A percentile compares a stretch with the other conserved stretches of the same genome.
These are phyloP conservation scores for Entelurus aequoreus DNA, from an alignment of 2,113 vertebrate genomes.

Conservation along the genomic window DNA sequence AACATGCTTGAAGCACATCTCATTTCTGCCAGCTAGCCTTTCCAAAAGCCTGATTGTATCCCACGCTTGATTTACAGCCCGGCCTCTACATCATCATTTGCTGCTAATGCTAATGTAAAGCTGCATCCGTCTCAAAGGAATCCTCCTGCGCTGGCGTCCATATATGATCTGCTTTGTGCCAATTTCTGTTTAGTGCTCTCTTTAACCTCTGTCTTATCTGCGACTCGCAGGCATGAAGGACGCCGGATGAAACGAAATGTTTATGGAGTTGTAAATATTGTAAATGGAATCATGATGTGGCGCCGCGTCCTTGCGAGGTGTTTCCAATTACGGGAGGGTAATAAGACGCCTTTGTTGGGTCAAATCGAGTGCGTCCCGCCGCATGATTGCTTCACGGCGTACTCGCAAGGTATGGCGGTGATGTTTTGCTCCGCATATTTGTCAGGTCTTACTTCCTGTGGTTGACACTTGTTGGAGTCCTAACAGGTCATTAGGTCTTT, in stretches of 20 bases:
- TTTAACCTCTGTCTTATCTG: conserved; percentile 66
- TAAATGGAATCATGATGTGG: conserved; percentile 61
- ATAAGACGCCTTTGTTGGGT: conserved; percentile 67
- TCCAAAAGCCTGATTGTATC: conserved; percentile 33
- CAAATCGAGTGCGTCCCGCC: conserved; percentile 35
- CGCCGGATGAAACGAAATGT: conserved; percentile 59
- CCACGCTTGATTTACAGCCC: conserved; percentile 51
- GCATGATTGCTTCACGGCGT: conserved; percentile 42
- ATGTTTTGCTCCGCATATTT: neutral
- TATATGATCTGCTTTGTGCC: conserved; percentile 55
- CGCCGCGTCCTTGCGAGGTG: conserved; percentile 40
- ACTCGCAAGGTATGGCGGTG: conserved; percentile 11
- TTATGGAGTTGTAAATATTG: conserved; percentile 75
- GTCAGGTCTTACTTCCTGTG: conserved; percentile 2
- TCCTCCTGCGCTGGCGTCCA: conserved; percentile 45
- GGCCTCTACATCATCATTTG: conserved; percentile 41
- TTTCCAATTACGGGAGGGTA: conserved; percentile 69
- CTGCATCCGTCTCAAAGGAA: conserved; percentile 36
- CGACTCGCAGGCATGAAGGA: conserved; percentile 63
- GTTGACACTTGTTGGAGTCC: conserved; percentile 33
- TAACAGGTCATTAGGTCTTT: conserved; percentile 49
- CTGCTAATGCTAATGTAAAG: conserved; percentile 40
- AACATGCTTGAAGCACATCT: conserved; percentile 27
- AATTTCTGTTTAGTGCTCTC: conserved; percentile 63
- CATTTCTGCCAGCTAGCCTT: conserved; percentile 8